Evolutionary conservation across 2,113 vertebrate species (phyloP), one percentile per base, ranked within the genome.

Genomic region (Pygoscelis antarcticus): DNA sequence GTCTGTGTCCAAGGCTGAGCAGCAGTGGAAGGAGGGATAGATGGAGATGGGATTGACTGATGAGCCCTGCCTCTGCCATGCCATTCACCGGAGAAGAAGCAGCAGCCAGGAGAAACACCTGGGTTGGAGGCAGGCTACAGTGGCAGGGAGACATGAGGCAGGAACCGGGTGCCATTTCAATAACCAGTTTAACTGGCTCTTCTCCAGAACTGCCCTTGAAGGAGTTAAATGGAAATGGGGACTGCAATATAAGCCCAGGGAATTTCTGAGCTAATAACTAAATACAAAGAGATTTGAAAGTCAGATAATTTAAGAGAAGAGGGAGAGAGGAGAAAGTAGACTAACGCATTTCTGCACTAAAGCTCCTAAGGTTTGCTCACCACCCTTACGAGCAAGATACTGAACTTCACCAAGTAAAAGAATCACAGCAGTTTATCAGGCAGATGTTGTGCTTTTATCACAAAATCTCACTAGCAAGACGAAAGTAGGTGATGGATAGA

Each of bases 121-220:
- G 44, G 30, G 3, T 29, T 51, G 27, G 8, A 30, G 6, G 18
- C 6, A 52, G 49, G 10, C 19, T 76, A 30, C 15, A 7, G 42
- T 2, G 2, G 32, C 3, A 9, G 11, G 12, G 7, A 25, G 10
- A 57, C 29, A 49, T 0, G 4, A 42, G 7, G 1, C 30, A 69
- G 6, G 27, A 68, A 51, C 5, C 2, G 5, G 30, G 11, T 57
- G 23, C 26, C 1, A 6, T 44, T 89, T 92, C 16, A 83, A 52
- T 83, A 60, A 20, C 4, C 2, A 3, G 10, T 72, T 88, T 69
- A 62, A 60, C 17, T 38, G 7, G 5, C 27, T 80, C 6, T 60
- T 52, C 34, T 89, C 29, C 58, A 27, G 23, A 83, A 36, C 4
- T 36, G 5, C 7, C 12, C 29, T 52, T 72, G 62, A 81, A 83